A percentile compares a stretch with the other conserved stretches of the same genome.
These are phyloP conservation scores for Paragorgia papillata DNA, from an alignment of 92 coral and sea anemone genomes.

Conservation along the genomic window DNA sequence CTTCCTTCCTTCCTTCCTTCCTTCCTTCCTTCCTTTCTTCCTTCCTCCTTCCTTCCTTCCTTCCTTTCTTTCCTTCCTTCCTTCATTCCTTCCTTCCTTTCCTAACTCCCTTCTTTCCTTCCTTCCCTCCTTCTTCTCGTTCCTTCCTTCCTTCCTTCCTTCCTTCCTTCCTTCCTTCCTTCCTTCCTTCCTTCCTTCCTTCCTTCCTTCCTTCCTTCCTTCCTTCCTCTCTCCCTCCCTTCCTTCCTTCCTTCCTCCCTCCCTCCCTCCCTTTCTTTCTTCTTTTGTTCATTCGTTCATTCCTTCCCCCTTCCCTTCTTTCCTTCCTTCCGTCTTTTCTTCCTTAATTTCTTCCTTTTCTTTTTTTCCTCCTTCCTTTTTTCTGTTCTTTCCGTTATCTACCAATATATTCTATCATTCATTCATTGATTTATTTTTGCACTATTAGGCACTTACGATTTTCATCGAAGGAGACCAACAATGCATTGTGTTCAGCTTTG, in stretches of 20 bases:
- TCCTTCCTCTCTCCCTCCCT: not conserved
- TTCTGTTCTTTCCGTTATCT: not conserved
- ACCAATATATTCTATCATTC: not conserved
- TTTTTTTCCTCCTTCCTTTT: not conserved
- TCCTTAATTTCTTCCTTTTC: not conserved
- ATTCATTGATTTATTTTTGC: not conserved
- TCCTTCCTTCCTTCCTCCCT: not conserved
- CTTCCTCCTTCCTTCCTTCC: slow-evolving; percentile 11
- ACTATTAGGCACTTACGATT: slow-evolving; percentile 69
- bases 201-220: not conserved
- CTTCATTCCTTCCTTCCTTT: not conserved
- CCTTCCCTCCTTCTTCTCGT: not conserved
- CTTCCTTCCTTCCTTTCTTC: not conserved
- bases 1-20: no score
- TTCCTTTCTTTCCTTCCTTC: not conserved
- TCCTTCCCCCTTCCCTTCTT: not conserved
- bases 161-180: no score
- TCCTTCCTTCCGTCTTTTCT: not conserved
- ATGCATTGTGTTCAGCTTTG: slow-evolving; percentile 77
- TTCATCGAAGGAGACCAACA: slow-evolving; percentile 70
- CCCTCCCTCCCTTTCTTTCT: not conserved
- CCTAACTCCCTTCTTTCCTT: no score
- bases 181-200: not conserved
- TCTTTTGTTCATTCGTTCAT: not conserved
- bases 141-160: no score